Base-by-base conservation (phyloP, 2,797 vertebrate species). In the Streptopelia turtur region DNA sequence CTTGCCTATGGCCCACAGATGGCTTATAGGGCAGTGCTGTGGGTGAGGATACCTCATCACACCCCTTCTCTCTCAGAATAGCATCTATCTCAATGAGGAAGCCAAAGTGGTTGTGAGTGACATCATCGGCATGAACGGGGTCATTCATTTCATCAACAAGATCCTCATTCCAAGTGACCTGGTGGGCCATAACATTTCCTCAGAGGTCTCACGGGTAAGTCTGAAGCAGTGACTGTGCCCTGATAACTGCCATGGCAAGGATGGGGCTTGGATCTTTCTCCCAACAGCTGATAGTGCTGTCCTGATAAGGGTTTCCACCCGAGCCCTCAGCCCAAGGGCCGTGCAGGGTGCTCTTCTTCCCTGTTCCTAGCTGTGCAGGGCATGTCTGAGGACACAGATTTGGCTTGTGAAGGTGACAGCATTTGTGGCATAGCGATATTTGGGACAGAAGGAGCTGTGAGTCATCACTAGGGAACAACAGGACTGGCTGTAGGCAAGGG, bases 111-210 rank as follows among this genome's bases (percentile, higher is more conserved):
- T 99, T 57, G 95, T 60, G 35, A 98, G 98, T 30, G 99, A 99
- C 95, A 97, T 98, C 22, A 68, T 95, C 2, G 98, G 98, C 0
- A 20, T 69, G 25, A 99, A 99, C 0, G 99, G 99, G 3, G 76
- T 99, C 79, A 98, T 99, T 75, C 99, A 99, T 97, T 98, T 99
- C 92, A 98, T 99, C 13, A 97, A 99, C 96, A 96, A 90, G 4
- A 66, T 99, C 94, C 98, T 99, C 91, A 87, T 93, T 43, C 97
- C 97, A 35, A 76, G 71, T 35, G 96, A 94, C 9, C 89, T 97
- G 82, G 45, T 89, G 80, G 82, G 49, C 59, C 57, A 0, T 3
- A 95, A 89, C 47, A 7, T 96, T 50, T 93, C 96, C 57, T 94
- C 87, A 33, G 39, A 61, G 10, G 37, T 90, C 69, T 95, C 90